Evolutionary conservation across 2,888 invertebrate genomes (phyloP).

Genomic region (Scrobipalpa costella): DNA sequence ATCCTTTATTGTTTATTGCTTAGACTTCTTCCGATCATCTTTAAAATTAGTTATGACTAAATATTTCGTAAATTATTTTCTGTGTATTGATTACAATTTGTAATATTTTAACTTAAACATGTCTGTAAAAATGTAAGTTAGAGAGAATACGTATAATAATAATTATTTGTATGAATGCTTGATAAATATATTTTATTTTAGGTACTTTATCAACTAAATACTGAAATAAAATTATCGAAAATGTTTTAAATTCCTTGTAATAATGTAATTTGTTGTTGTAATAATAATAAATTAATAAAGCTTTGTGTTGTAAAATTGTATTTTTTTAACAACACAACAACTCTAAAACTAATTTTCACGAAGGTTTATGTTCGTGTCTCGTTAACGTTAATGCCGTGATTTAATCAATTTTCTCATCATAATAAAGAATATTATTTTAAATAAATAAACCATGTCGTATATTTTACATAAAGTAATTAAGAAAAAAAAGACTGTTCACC

Average conservation of each 20-base stretch:
- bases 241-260: constrained; percentile 17
- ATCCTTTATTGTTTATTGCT: background rate
- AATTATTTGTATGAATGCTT: background rate
- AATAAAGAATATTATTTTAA: too few species aligned
- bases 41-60: too few species aligned
- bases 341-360: too few species aligned
- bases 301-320: constrained; percentile 53
- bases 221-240: background rate
- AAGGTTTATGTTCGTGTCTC: too few species aligned
- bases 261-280: constrained; percentile 66
- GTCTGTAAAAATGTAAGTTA: constrained; percentile 1
- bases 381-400: too few species aligned
- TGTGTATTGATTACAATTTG: background rate
- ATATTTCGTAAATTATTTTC: background rate
- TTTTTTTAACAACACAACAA: background rate
- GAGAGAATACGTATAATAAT: background rate
- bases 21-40: too few species aligned
- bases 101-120: background rate
- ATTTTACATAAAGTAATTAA: too few species aligned
- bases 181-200: background rate
- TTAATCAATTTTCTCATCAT: too few species aligned
- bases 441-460: too few species aligned
- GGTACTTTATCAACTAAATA: background rate
- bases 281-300: constrained; percentile 61
- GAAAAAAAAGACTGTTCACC: too few species aligned